Percentiles rank a stretch among this genome's conserved stretches.
phyloP scores from a whole-genome alignment of 2,797 vertebrate species.

The Hemibagrus guttatus region DNA sequence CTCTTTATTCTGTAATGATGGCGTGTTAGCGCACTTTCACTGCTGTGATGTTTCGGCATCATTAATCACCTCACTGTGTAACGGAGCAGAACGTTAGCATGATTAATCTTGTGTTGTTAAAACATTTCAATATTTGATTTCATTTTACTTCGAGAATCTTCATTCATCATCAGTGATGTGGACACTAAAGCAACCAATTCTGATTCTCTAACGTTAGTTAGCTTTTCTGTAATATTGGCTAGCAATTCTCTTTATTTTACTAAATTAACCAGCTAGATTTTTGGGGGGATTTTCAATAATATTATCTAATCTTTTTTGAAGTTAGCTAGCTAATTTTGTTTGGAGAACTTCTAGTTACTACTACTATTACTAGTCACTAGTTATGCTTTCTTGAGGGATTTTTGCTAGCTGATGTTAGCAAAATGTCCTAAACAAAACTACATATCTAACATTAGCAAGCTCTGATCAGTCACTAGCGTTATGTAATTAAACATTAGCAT shows the following conservation, averaged over 20 bases:
- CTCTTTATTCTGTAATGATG: background rate
- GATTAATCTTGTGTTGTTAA: background rate
- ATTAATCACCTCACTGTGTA: background rate
- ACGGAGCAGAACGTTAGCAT: background rate
- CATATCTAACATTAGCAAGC: background rate
- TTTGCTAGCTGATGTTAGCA: background rate
- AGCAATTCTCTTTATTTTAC: no score
- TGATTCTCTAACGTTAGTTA: background rate
- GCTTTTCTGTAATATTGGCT: background rate
- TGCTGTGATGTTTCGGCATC: background rate
- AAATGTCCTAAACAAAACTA: no score
- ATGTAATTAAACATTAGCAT: background rate
- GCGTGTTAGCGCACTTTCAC: background rate
- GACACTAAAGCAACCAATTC: background rate
- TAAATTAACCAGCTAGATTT: no score
- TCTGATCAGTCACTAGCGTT: background rate
- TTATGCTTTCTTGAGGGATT: background rate
- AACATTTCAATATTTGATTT: background rate
- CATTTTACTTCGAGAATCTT: background rate
- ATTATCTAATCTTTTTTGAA: background rate
- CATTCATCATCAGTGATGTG: background rate
- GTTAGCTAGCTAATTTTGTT: background rate
- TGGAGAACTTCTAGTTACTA: background rate
- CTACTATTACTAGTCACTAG: no score
- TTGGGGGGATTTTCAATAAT: no score